These are phyloP conservation scores for Phanerotoma sp. DNA, from an alignment of 2,888 invertebrate genomes.

Conservation along the genomic window DNA sequence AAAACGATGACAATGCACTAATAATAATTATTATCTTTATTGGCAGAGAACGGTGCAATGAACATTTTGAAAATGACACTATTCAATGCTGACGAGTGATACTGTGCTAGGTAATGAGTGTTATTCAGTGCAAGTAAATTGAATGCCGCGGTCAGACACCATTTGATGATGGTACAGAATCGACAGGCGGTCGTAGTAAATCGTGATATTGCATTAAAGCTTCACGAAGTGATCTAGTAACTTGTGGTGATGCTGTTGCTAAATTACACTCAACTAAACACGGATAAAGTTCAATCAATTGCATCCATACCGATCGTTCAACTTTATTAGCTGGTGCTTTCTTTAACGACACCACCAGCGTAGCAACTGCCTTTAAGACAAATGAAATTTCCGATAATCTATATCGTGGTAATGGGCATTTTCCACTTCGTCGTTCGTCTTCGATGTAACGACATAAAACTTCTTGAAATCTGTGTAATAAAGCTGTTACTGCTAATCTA, in stretches of 20 bases:
- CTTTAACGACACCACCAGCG: conserved; percentile 88
- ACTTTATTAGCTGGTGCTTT: conserved; percentile 88
- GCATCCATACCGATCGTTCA: conserved; percentile 89
- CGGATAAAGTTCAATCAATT: conserved; percentile 89
- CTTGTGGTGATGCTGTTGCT: conserved; percentile 77
- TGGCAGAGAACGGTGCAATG: too few relatives aligned
- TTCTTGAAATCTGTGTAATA: conserved; percentile 90
- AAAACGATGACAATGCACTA: too few relatives aligned
- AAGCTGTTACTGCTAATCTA: conserved; percentile 85
- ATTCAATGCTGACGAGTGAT: not conserved
- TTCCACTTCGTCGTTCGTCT: conserved; percentile 80
- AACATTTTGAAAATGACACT: not conserved
- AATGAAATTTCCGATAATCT: conserved; percentile 94
- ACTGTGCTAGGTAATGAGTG: not conserved
- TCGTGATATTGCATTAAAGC: conserved; percentile 87
- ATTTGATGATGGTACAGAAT: conserved; percentile 45
- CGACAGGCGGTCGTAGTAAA: conserved; percentile 69
- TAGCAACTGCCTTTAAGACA: conserved; percentile 91
- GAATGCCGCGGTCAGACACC: conserved; percentile 48
- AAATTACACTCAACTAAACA: conserved; percentile 80
- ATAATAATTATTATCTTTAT: not conserved
- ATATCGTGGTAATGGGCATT: conserved; percentile 84
- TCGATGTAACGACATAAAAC: conserved; percentile 86
- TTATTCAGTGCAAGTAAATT: conserved; percentile 6
- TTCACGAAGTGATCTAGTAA: conserved; percentile 77